phyloP scores from a whole-genome alignment of 1,140 invertebrate genomes.

The Eriocheir sinensis region DNA sequence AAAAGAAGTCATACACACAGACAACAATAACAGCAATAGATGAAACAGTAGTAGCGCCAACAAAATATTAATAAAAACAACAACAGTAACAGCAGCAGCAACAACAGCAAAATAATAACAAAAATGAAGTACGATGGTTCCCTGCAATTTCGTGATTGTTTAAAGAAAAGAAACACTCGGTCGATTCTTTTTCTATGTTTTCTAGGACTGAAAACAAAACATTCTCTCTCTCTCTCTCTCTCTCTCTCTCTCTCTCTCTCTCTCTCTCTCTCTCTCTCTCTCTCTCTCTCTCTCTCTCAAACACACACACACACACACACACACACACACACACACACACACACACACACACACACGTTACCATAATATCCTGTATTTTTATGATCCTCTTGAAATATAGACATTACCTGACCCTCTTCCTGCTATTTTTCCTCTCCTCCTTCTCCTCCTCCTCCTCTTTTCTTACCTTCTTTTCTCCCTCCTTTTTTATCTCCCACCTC shows the following conservation, averaged over 20 bases:
- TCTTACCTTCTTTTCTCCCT: background rate
- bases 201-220: no score
- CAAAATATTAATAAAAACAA: background rate
- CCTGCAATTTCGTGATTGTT: no score
- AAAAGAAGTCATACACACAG: no score
- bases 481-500: background rate
- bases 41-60: background rate
- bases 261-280: background rate
- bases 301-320: constrained; percentile 59
- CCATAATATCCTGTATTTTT: no score
- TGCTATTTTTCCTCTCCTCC: background rate
- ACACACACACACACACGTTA: background rate
- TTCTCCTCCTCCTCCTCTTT: background rate
- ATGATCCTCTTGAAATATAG: no score
- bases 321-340: constrained; percentile 55
- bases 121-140: no score
- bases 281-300: background rate
- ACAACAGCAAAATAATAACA: no score
- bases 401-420: no score
- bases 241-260: background rate
- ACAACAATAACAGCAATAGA: background rate
- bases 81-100: no score
- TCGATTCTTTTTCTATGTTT: no score
- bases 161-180: no score
- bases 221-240: background rate